Percentiles rank a stretch among this genome's conserved stretches.
phyloP scores from a whole-genome alignment of 2,888 invertebrate species.

The Philereme transversata region DNA sequence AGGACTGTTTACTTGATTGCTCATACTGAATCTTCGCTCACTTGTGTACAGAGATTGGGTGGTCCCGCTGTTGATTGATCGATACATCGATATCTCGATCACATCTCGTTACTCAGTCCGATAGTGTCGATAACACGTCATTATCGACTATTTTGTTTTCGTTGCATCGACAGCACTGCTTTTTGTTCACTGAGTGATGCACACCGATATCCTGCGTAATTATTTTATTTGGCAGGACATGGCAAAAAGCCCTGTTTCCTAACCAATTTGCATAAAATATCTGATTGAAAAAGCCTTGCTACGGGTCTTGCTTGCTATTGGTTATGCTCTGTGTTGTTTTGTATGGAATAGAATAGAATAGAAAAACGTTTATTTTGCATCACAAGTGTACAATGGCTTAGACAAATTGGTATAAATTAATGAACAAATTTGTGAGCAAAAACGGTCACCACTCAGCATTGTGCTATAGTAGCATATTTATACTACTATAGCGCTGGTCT shows the following conservation, averaged over 20 bases:
- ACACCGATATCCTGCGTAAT: conserved; percentile 31
- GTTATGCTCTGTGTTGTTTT: conserved; percentile 4
- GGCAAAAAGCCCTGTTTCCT: conserved; percentile 20
- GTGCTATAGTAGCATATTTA: too few species aligned
- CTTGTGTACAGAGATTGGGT: conserved; percentile 52
- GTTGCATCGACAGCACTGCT: conserved; percentile 31
- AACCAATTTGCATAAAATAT: conserved; percentile 26
- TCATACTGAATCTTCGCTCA: conserved; percentile 18
- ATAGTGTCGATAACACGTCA: conserved; percentile 49
- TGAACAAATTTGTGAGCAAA: too few species aligned
- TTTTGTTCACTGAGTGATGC: conserved; percentile 29
- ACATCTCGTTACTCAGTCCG: conserved; percentile 48
- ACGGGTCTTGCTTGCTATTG: too few species aligned
- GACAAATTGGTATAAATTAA: too few species aligned
- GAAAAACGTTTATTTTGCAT: too few species aligned
- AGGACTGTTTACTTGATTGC: conserved; percentile 37
- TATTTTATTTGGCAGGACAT: conserved; percentile 30
- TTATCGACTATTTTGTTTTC: conserved; percentile 46
- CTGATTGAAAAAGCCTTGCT: conserved; percentile 16
- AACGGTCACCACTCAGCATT: too few species aligned
- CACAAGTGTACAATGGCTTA: too few species aligned
- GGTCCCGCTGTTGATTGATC: conserved; percentile 60
- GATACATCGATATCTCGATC: conserved; percentile 52
- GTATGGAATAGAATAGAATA: too few species aligned
- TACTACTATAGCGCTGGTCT: too few species aligned